Conservation (phyloP, 2,888 invertebrate genomes). For the Erebia palarica region DNA sequence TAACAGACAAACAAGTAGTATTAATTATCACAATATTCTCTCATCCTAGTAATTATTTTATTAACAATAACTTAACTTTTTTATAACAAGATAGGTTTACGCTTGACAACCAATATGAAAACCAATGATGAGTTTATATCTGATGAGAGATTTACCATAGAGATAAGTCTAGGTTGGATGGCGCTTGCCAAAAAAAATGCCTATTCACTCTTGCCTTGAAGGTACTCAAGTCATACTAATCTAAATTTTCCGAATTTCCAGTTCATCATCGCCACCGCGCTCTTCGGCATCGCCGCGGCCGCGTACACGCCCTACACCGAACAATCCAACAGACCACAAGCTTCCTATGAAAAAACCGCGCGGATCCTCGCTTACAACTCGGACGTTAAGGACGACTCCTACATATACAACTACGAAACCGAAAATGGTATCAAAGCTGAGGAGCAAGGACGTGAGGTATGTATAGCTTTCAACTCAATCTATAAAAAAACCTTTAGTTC, state of each 20-base stretch:
- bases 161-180: too few relatives aligned
- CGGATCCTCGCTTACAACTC: slow-evolving; percentile 69
- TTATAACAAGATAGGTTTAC: too few relatives aligned
- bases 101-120: too few relatives aligned
- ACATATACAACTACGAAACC: slow-evolving; percentile 75
- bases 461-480: slow-evolving; percentile 24
- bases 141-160: too few relatives aligned
- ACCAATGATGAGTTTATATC: too few relatives aligned
- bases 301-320: slow-evolving; percentile 62
- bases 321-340: slow-evolving; percentile 71
- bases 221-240: not conserved
- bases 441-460: slow-evolving; percentile 74
- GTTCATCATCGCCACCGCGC: slow-evolving; percentile 66
- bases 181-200: too few relatives aligned
- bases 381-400: slow-evolving; percentile 73
- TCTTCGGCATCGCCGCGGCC: slow-evolving; percentile 66
- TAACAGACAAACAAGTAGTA: too few relatives aligned
- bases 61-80: too few relatives aligned
- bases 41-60: too few relatives aligned
- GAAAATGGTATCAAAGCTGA: slow-evolving; percentile 78
- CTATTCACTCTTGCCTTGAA: too few relatives aligned
- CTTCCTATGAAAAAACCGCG: slow-evolving; percentile 65
- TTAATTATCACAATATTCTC: too few relatives aligned
- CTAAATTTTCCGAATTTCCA: slow-evolving; percentile 40
- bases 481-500: not conserved